Evolutionary conservation across 2,113 vertebrate genomes (phyloP).

Genomic region (Menura novaehollandiae): DNA sequence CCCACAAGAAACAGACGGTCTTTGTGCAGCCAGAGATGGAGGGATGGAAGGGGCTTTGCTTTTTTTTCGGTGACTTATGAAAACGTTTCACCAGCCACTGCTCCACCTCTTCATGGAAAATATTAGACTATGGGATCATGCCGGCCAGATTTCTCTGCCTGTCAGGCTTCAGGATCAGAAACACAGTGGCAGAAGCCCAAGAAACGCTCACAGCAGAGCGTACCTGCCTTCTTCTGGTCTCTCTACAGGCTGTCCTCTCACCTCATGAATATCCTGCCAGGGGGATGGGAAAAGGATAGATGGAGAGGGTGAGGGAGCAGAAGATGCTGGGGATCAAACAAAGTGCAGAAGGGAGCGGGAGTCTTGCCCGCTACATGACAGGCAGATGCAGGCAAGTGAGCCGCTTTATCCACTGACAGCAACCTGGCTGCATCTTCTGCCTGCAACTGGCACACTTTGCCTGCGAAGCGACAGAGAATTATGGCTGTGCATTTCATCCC

Average conservation of each 20-base stretch:
- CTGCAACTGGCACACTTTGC: background rate
- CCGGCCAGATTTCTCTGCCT: conserved; percentile 24
- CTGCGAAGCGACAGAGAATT: fast-evolving
- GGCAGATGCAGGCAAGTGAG: background rate
- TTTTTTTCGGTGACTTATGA: background rate
- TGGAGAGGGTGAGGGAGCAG: background rate
- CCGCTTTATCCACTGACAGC: background rate
- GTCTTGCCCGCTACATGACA: fast-evolving
- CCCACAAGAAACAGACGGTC: background rate
- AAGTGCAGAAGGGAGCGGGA: background rate
- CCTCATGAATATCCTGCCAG: conserved; percentile 22
- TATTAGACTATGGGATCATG: background rate
- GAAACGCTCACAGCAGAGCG: background rate
- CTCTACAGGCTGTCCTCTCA: background rate
- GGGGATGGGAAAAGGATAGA: background rate
- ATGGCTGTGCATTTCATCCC: background rate
- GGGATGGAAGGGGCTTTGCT: background rate
- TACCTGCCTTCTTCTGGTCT: conserved; percentile 34
- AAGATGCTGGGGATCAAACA: background rate
- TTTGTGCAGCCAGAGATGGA: background rate
- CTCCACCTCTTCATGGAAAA: conserved; percentile 48
- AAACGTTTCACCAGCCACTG: background rate
- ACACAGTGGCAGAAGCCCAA: conserved; percentile 57
- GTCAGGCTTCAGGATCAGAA: conserved; percentile 46
- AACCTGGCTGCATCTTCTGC: background rate